These are phyloP conservation scores for Holothuria leucospilota DNA, from an alignment of 53 echinoderm and acorn worm genomes.

Conservation along the genomic window DNA sequence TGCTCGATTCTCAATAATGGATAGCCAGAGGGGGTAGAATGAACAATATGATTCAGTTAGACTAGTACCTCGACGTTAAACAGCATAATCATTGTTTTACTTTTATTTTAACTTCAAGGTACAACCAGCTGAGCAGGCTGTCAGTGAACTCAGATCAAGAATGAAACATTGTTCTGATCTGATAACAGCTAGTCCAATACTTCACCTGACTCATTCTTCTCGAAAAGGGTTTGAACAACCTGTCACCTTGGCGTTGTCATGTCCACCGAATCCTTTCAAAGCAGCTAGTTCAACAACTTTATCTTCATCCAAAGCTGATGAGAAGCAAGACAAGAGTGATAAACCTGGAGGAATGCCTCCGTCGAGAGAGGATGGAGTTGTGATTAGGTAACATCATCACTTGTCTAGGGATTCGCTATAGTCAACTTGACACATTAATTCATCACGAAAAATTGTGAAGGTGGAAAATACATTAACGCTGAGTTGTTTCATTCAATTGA, in stretches of 20 bases:
- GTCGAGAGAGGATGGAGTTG: constrained; percentile 68
- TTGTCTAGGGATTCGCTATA: too few relatives aligned
- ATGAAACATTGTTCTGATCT: constrained; percentile 91
- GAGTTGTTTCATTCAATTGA: too few relatives aligned
- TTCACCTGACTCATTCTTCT: constrained; percentile 81
- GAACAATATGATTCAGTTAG: too few relatives aligned
- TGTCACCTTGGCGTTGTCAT: constrained; percentile 82
- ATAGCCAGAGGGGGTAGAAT: too few relatives aligned
- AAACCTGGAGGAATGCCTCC: constrained; percentile 63
- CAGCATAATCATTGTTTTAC: not conserved
- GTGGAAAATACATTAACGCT: too few relatives aligned
- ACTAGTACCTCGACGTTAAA: not conserved
- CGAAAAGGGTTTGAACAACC: constrained; percentile 82
- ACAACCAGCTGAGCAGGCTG: constrained; percentile 92
- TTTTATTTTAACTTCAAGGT: constrained; percentile 51
- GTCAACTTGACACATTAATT: too few relatives aligned
- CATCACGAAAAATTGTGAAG: not conserved
- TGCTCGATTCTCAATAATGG: too few relatives aligned
- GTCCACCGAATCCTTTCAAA: constrained; percentile 94
- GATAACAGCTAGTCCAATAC: constrained; percentile 88
- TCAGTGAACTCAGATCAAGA: constrained; percentile 81
- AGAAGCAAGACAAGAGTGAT: constrained; percentile 40
- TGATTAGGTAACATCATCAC: constrained; percentile 64
- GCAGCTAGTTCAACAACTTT: constrained; percentile 2
- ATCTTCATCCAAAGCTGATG: constrained; percentile 22